Percentiles rank a stretch among this genome's conserved stretches.
Conservation (phyloP, 1,140 invertebrate genomes). For the Drosophila pectinifera region DNA sequence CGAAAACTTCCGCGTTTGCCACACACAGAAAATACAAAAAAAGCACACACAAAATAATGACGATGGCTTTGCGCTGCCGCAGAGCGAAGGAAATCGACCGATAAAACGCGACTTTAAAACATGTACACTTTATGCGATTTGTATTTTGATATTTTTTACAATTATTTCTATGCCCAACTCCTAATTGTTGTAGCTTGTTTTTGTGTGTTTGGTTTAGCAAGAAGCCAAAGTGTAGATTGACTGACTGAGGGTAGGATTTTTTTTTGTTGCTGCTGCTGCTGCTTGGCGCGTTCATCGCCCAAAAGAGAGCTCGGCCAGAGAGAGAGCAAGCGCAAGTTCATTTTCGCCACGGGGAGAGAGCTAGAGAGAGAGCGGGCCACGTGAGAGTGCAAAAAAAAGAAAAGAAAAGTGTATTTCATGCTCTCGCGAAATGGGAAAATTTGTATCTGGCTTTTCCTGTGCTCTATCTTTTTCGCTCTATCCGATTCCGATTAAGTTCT, state of each 20-base stretch:
- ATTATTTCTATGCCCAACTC: slow-evolving; percentile 20
- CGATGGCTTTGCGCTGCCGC: slow-evolving; percentile 18
- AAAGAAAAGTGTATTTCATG: slow-evolving; percentile 35
- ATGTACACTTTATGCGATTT: slow-evolving; percentile 10
- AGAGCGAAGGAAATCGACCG: slow-evolving; percentile 22
- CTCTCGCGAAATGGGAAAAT: slow-evolving; percentile 30
- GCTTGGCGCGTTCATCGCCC: slow-evolving; percentile 66
- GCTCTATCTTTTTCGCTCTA: slow-evolving; percentile 1
- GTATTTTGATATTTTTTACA: slow-evolving; percentile 11
- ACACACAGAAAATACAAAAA: slow-evolving; percentile 21
- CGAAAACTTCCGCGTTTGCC: slow-evolving; percentile 53
- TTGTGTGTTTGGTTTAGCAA: slow-evolving; percentile 80
- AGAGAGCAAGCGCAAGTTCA: slow-evolving; percentile 46
- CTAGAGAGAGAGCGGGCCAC: slow-evolving; percentile 23
- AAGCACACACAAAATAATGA: slow-evolving; percentile 15
- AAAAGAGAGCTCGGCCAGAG: slow-evolving; percentile 28
- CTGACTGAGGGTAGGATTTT: slow-evolving; percentile 84
- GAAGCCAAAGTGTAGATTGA: slow-evolving; percentile 85
- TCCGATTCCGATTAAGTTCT: slow-evolving; percentile 8
- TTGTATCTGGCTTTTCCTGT: slow-evolving; percentile 28
- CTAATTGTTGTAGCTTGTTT: slow-evolving; percentile 39
- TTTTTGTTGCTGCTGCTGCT: slow-evolving; percentile 54
- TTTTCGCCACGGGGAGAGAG: slow-evolving; percentile 29
- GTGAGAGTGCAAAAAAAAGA: slow-evolving; percentile 27
- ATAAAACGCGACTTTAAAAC: slow-evolving; percentile 16